phyloP scores from a whole-genome alignment of 2,113 vertebrate genomes.

The Mesoclemmys tuberculata region DNA sequence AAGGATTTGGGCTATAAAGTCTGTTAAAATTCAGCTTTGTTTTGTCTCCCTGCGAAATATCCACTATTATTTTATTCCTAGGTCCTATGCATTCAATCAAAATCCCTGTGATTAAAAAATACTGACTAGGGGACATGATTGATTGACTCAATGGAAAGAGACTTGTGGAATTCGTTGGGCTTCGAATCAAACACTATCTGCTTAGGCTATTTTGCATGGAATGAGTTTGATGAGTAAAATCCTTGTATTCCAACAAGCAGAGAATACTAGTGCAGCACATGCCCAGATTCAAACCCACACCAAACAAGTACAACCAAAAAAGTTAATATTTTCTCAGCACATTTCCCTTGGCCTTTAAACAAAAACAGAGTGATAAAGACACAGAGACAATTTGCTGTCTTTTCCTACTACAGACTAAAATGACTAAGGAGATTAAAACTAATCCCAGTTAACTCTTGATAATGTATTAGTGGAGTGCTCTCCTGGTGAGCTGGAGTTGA shows the following conservation, averaged over 20 bases:
- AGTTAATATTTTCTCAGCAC: background rate
- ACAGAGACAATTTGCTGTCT: background rate
- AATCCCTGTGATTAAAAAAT: constrained; percentile 29
- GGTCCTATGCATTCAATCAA: constrained; percentile 42
- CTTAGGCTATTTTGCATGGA: background rate
- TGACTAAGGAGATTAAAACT: background rate
- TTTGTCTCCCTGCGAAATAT: constrained; percentile 18
- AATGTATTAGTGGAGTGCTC: background rate
- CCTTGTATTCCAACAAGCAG: background rate
- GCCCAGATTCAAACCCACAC: background rate
- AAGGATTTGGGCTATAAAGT: constrained; percentile 6
- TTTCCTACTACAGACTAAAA: background rate
- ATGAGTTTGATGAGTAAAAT: background rate
- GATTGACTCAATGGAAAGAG: constrained; percentile 5
- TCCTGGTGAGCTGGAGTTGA: fast-evolving
- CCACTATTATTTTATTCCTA: background rate
- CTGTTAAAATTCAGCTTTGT: constrained; percentile 7
- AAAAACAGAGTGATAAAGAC: background rate
- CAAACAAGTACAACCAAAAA: background rate
- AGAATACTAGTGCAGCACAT: fast-evolving
- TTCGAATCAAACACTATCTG: background rate
- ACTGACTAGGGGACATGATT: background rate
- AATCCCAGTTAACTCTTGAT: background rate
- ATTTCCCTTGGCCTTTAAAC: background rate
- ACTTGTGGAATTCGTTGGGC: background rate